Percentiles rank a stretch among this genome's conserved stretches.
Conservation (phyloP, 2,797 vertebrate species). For the Halcyon leucocephala region DNA sequence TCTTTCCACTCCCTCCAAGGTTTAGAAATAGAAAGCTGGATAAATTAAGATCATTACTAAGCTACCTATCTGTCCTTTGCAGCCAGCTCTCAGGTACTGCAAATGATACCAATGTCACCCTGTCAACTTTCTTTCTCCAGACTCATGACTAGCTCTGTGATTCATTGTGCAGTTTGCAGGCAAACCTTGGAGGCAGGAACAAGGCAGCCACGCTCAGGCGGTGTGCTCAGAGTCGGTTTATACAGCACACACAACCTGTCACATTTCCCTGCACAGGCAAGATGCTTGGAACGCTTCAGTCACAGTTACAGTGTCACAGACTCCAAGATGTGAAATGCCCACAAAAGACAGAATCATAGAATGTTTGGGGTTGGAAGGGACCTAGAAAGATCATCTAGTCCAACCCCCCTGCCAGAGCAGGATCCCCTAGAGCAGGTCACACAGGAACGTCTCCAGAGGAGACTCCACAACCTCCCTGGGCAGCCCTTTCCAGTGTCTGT, state of each 20-base stretch:
- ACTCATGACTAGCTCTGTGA: neutral
- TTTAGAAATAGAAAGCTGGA: neutral
- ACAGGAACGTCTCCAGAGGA: no score
- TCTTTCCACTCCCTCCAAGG: neutral
- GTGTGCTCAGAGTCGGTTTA: neutral
- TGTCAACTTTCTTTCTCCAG: neutral
- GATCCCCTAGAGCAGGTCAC: no score
- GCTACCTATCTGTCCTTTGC: neutral
- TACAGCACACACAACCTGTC: neutral
- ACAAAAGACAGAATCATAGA: neutral
- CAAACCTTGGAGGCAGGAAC: neutral
- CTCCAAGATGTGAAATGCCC: neutral
- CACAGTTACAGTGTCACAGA: neutral
- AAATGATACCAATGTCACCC: neutral
- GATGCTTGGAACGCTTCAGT: neutral
- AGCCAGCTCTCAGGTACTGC: neutral
- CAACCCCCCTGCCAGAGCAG: no score
- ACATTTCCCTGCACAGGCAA: neutral
- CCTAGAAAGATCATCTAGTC: no score
- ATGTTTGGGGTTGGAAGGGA: no score
- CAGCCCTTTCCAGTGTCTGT: no score
- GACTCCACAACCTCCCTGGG: no score
- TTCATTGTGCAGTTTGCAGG: neutral
- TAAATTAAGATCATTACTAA: neutral
- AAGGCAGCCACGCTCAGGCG: neutral